Percentiles rank a stretch among this genome's conserved stretches.
Conservation (phyloP, 2,797 vertebrate species). For the Rhinoraja longicauda region DNA sequence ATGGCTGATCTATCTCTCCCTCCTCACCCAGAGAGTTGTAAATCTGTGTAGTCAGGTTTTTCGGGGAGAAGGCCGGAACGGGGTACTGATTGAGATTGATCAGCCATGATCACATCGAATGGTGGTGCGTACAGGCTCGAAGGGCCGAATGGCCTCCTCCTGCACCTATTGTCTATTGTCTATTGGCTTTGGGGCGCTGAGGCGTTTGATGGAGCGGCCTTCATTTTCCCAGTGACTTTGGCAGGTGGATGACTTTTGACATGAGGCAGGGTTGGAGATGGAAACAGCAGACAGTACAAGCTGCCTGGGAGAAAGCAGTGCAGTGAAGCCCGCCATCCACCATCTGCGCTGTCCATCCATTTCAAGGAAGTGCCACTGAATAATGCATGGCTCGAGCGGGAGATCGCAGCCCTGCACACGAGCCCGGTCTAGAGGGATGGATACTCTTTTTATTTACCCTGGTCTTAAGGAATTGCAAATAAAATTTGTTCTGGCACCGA, state of each 20-base stretch:
- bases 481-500: background rate
- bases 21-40: too few relatives aligned
- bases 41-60: too few relatives aligned
- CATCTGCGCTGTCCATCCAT: conserved; percentile 38
- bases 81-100: too few relatives aligned
- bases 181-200: background rate
- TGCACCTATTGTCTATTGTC: too few relatives aligned
- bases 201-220: background rate
- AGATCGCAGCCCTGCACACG: conserved; percentile 17
- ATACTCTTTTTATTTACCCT: background rate
- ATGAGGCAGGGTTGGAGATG: conserved; percentile 41
- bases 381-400: conserved; percentile 39
- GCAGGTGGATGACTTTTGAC: conserved; percentile 38
- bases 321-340: conserved; percentile 40
- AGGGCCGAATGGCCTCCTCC: too few relatives aligned
- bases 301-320: conserved; percentile 40
- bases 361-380: conserved; percentile 37
- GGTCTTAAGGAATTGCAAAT: background rate
- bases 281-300: conserved; percentile 37
- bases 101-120: too few relatives aligned
- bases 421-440: background rate
- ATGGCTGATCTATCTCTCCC: too few relatives aligned
- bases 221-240: conserved; percentile 22
- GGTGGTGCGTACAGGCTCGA: too few relatives aligned
- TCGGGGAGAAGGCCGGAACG: too few relatives aligned